A percentile compares a stretch with the other conserved stretches of the same genome.
These are phyloP conservation scores for Ceriagrion tenellum DNA, from an alignment of 2,888 invertebrate genomes.

Conservation along the genomic window DNA sequence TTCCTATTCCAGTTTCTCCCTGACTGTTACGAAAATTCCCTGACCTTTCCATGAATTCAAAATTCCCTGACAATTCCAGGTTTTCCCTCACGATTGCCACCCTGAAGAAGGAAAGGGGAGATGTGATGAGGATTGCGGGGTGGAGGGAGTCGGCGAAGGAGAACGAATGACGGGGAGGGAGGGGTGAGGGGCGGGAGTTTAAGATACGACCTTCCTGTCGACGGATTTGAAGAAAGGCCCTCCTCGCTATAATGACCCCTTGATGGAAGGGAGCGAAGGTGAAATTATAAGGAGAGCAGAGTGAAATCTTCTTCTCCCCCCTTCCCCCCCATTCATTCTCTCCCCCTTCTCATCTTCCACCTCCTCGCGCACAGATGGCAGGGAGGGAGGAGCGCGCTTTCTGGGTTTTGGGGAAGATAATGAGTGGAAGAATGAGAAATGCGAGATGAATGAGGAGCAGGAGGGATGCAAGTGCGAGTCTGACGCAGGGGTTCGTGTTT, in stretches of 20 bases:
- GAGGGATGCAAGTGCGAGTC: neutral
- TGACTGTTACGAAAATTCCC: no score
- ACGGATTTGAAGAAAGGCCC: slow-evolving; percentile 11
- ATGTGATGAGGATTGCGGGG: neutral
- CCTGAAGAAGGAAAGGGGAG: neutral
- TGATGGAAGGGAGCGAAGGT: neutral
- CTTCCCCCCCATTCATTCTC: no score
- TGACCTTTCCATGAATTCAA: no score
- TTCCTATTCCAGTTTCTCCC: no score
- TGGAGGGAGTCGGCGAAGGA: neutral
- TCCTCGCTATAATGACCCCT: neutral
- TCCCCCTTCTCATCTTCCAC: no score
- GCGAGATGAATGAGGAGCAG: neutral
- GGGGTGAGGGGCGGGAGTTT: neutral
- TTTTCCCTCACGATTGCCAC: neutral
- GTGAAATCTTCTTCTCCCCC: neutral
- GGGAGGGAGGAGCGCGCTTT: neutral
- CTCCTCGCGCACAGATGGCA: neutral
- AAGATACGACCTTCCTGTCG: neutral
- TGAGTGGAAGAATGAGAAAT: neutral
- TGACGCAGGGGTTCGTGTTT: neutral
- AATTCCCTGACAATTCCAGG: no score
- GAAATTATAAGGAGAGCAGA: slow-evolving; percentile 17
- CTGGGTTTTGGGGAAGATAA: neutral
- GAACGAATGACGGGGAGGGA: neutral